Evolutionary conservation across 1,140 invertebrate species (phyloP), one percentile per base, ranked within the genome.

Genomic region (Drosophila sp.): DNA sequence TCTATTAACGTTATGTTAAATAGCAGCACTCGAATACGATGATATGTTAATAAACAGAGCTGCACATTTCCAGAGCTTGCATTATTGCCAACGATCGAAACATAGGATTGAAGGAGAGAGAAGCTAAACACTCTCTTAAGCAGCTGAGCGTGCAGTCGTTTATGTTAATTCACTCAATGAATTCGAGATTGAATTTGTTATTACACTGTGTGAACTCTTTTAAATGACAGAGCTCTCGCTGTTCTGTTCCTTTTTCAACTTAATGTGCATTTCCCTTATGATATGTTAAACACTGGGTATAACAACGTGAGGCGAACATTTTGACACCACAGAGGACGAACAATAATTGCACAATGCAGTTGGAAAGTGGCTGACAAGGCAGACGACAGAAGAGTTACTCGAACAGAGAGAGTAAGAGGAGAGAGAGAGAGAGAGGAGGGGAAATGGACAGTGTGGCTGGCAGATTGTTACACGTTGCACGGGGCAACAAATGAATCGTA

Each of bases 271-370:
- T 29, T 29, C 25, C 43, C 9, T 45, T 45, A 45, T 45, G 43
- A 25, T 21, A 1, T 25, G 43, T 16, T 25, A 9, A 5, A 11
- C 18, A 53, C 29, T 27, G 50, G 27, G 50, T 53, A 32, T 53
- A 18, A 18, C 53, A 57, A 48, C 46, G 63, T 66, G 48, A 48
- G 57, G 63, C 53, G 51, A 53, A 50, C 53, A 41, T 48, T 66
- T 66, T 46, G 63, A 41, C 63, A 43, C 51, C 63, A 46, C 18
- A 57, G 53, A 54, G 29, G 53, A 46, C 53, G 40, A 18, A 29
- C 53, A 40, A 56, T 34, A 18, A 18, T 29, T 2, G 2, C 27
- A 29, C 2, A 29, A 29, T 29, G 4, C 27, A 18, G 9, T 3
- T 25, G 11, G n/a, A 40, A 40, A 41, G 43, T 1, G 40, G 43